phyloP scores from a whole-genome alignment of 2,888 invertebrate species.

The Limnephilus auricula region DNA sequence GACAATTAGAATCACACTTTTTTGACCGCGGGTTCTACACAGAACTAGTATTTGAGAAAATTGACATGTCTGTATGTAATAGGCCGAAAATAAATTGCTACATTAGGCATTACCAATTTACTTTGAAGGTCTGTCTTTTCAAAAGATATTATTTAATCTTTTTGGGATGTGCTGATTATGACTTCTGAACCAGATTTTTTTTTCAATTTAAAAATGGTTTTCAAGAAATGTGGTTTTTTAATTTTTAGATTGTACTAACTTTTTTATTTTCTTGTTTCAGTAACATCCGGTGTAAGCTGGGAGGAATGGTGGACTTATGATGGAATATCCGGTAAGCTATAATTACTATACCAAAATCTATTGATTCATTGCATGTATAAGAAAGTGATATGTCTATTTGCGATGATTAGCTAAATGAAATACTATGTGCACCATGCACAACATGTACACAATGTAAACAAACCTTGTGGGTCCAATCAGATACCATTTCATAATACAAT shows the following conservation, averaged over 20 bases:
- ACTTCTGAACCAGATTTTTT: background rate
- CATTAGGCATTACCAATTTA: no score
- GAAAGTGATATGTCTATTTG: background rate
- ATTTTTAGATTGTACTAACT: background rate
- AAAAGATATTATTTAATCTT: no score
- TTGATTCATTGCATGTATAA: background rate
- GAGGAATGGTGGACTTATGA: constrained; percentile 98
- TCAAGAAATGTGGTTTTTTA: background rate
- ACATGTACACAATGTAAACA: background rate
- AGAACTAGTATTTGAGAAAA: no score
- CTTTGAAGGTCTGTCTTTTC: no score
- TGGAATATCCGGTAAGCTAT: constrained; percentile 93
- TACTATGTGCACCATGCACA: background rate
- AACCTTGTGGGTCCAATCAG: background rate
- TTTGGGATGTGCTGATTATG: no score
- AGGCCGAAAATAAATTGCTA: no score
- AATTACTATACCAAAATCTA: background rate
- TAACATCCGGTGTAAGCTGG: constrained; percentile 89
- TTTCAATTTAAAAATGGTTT: background rate
- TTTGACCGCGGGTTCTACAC: no score
- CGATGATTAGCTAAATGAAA: background rate
- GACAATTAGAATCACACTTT: no score
- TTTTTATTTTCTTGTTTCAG: constrained; percentile 79
- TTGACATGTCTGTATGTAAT: no score
- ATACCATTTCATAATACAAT: no score